Conservation (phyloP, 2,113 vertebrate species). For the Lutjanus erythropterus region DNA sequence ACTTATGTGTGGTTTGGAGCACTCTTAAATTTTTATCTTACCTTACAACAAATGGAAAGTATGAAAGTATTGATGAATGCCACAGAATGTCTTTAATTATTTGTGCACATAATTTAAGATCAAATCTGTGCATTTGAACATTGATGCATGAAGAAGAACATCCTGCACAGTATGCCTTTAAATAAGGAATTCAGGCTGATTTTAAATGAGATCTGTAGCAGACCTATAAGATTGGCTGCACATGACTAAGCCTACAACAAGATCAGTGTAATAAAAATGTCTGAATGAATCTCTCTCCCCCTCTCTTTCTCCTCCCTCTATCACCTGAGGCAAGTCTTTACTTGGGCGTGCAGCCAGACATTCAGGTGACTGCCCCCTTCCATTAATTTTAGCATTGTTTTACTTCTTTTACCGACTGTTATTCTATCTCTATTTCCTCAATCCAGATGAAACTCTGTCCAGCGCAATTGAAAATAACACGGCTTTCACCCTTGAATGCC, state of each 20-base stretch:
- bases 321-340: constrained; percentile 37
- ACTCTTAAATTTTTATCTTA: no score
- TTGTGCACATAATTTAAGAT: no score
- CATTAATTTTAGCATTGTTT: constrained; percentile 48
- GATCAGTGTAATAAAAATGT: constrained; percentile 16
- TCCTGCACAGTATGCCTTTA: background rate
- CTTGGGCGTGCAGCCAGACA: constrained; percentile 29
- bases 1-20: no score
- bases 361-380: constrained; percentile 35
- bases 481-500: constrained; percentile 38
- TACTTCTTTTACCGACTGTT: constrained; percentile 35
- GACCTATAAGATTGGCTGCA: background rate
- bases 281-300: constrained; percentile 4
- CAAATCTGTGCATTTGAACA: no score
- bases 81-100: no score
- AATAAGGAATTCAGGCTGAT: background rate
- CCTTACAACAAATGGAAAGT: no score
- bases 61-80: no score
- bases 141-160: no score
- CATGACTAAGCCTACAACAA: constrained; percentile 10
- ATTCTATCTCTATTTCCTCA: constrained; percentile 57
- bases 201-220: background rate
- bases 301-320: constrained; percentile 18
- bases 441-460: constrained; percentile 42
- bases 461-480: constrained; percentile 31